Evolutionary conservation across 2,888 invertebrate species (phyloP).

Genomic region (Scrobipalpa atriplicella): DNA sequence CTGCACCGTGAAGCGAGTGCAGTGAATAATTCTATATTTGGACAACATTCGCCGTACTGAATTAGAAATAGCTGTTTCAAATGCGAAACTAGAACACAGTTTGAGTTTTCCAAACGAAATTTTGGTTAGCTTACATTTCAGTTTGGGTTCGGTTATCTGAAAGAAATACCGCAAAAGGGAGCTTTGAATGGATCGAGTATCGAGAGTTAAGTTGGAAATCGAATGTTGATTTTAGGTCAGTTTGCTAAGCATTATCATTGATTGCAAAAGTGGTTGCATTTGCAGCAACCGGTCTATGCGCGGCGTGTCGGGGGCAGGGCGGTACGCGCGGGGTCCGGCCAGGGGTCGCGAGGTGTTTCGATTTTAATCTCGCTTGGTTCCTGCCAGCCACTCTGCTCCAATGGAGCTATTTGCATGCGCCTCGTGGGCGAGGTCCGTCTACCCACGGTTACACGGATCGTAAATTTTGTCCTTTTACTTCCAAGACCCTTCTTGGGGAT

Average conservation of each 20-base stretch:
- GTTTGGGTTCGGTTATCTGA: not conserved
- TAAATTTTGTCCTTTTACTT: conserved; percentile 80
- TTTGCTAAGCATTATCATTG: conserved; percentile 20
- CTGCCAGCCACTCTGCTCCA: conserved; percentile 63
- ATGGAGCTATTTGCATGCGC: conserved; percentile 79
- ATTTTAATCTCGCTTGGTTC: conserved; percentile 64
- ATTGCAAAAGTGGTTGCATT: conserved; percentile 29
- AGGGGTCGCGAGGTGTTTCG: conserved; percentile 60
- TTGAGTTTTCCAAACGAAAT: conserved; percentile 22
- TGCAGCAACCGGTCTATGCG: conserved; percentile 24
- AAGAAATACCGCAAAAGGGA: not conserved
- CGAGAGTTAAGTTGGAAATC: conserved; percentile 9
- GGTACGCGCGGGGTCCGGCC: conserved; percentile 32
- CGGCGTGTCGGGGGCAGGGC: conserved; percentile 1
- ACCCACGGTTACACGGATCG: conserved; percentile 77
- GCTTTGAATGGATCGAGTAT: not conserved
- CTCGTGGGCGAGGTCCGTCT: conserved; percentile 74
- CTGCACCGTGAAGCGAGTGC: conserved; percentile 42
- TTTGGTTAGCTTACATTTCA: conserved; percentile 3
- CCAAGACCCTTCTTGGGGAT: conserved; percentile 68
- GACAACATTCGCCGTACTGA: conserved; percentile 51
- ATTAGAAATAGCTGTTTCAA: conserved; percentile 47
- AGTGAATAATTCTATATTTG: conserved; percentile 58
- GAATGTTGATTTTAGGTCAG: conserved; percentile 18
- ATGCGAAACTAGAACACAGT: conserved; percentile 41